Percentiles rank a stretch among this genome's conserved stretches.
Conservation (phyloP, 2,797 vertebrate genomes). For the Tympanoctomys barrerae region DNA sequence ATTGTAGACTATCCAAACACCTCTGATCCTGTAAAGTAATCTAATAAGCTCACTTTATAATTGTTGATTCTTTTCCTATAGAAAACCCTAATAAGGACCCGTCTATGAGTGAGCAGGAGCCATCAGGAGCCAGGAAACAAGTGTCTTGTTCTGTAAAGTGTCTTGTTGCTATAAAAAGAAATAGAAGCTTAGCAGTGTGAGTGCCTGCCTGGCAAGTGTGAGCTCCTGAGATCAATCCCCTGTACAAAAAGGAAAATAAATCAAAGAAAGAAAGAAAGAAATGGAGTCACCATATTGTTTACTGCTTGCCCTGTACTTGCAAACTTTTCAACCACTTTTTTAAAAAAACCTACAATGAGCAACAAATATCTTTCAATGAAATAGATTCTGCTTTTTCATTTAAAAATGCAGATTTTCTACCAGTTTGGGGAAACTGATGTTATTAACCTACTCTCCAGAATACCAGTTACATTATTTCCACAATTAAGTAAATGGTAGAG, state of each 20-base stretch:
- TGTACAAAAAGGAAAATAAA: no score
- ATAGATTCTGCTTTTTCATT: not conserved
- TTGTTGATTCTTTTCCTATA: not conserved
- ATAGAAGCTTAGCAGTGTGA: not conserved
- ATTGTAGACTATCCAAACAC: not conserved
- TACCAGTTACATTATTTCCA: not conserved
- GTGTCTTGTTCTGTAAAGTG: not conserved
- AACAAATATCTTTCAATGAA: not conserved
- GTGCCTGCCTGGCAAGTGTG: no score
- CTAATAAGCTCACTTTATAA: not conserved
- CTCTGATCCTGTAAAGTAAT: not conserved
- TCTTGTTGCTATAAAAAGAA: not conserved
- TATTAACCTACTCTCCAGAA: not conserved
- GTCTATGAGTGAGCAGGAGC: not conserved
- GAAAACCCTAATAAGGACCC: not conserved
- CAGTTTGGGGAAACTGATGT: not conserved
- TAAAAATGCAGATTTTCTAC: constrained; percentile 3
- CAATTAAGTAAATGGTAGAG: not conserved
- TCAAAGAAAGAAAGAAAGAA: no score
- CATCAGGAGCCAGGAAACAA: not conserved
- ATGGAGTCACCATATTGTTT: not conserved
- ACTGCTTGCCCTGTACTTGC: not conserved
- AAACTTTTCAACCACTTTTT: constrained; percentile 22
- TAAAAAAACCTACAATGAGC: not conserved
- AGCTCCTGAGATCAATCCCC: no score